Percentiles rank a stretch among this genome's conserved stretches.
Evolutionary conservation across 2,888 invertebrate species (phyloP).

Genomic region (Ligdia adustata): DNA sequence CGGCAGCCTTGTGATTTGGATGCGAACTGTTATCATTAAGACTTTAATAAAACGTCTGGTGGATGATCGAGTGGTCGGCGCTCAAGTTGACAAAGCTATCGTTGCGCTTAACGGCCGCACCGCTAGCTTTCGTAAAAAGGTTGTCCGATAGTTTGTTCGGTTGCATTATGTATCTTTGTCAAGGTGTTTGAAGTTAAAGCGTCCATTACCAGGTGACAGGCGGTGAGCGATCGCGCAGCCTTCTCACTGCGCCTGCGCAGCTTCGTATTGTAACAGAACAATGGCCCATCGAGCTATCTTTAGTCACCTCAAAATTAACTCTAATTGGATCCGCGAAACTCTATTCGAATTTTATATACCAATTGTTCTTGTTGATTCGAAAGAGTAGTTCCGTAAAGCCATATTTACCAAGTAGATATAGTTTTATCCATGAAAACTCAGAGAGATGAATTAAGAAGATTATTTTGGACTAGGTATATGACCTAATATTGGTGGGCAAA

Average conservation of each 20-base stretch:
- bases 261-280: conserved; percentile 69
- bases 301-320: conserved; percentile 74
- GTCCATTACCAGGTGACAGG: conserved; percentile 77
- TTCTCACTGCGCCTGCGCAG: conserved; percentile 62
- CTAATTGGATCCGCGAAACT: conserved; percentile 79
- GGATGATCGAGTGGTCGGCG: conserved; percentile 70
- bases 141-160: conserved; percentile 6
- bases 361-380: conserved; percentile 48
- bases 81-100: conserved; percentile 35
- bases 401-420: too few species aligned
- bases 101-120: conserved; percentile 12
- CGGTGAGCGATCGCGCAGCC: conserved; percentile 71
- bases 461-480: too few species aligned
- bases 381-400: conserved; percentile 36
- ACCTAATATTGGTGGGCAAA: too few species aligned
- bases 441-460: too few species aligned
- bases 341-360: conserved; percentile 36
- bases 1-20: conserved; percentile 34
- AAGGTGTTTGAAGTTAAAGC: conserved; percentile 13
- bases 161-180: conserved; percentile 23
- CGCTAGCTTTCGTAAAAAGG: conserved; percentile 19
- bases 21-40: conserved; percentile 53
- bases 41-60: conserved; percentile 69
- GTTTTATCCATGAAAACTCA: too few species aligned
- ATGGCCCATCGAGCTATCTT: conserved; percentile 73